phyloP scores from a whole-genome alignment of 2,113 vertebrate species.

The Dermatemys mawii region DNA sequence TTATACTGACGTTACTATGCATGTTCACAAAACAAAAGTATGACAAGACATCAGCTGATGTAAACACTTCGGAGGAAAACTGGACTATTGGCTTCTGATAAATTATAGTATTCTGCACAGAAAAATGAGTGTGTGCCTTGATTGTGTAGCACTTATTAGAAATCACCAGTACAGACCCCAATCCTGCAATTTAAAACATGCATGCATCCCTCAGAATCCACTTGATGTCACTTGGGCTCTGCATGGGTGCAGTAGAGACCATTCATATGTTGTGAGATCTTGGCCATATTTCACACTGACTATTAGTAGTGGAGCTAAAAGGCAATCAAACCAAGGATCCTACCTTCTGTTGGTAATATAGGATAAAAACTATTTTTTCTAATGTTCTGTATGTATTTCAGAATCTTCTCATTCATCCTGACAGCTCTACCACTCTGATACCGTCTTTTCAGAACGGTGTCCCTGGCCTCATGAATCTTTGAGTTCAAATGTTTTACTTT shows the following conservation, averaged over 20 bases:
- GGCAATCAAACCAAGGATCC: background rate
- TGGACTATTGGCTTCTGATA: background rate
- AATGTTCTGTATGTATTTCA: background rate
- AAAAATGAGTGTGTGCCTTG: background rate
- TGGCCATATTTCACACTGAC: background rate
- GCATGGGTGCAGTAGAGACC: background rate
- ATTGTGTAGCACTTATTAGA: accelerated
- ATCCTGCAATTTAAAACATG: background rate
- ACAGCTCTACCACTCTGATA: background rate
- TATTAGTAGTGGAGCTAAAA: background rate
- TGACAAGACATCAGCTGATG: background rate
- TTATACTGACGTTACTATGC: background rate
- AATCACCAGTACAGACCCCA: background rate
- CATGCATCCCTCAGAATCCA: background rate
- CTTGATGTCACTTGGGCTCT: background rate
- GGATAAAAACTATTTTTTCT: background rate
- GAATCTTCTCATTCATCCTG: background rate
- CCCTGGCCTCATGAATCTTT: slow-evolving; percentile 46
- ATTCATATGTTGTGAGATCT: accelerated
- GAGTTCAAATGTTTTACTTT: slow-evolving; percentile 7
- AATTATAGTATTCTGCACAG: background rate
- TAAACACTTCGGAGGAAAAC: background rate
- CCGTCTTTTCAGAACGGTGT: background rate
- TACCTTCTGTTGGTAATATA: background rate
- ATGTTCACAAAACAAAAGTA: background rate